Evolutionary conservation across 2,888 invertebrate species (phyloP), one percentile per base, ranked within the genome.

Genomic region (Troides oblongomaculatus): DNA sequence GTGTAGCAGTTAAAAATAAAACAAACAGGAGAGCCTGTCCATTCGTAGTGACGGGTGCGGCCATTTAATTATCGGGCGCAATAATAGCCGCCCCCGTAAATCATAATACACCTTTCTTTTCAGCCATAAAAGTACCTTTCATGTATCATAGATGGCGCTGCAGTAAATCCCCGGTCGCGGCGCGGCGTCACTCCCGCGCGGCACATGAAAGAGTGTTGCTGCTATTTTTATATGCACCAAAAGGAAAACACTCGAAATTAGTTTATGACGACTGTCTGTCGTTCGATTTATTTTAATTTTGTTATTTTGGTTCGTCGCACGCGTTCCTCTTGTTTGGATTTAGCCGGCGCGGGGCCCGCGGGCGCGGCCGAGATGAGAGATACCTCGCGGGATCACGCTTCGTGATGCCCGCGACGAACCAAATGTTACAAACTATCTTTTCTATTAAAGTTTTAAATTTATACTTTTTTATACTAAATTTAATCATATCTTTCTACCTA

Each of bases 211-310:
- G 92, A 90, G 86, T 90, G 90, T 89, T 86, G 89, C 81, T 81
- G 87, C 90, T 92, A 92, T 92, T 91, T 92, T 90, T 86, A 90
- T 87, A 80, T 81, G 80, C 81, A 86, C 87, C 89, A 91, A 92
- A 91, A 92, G 86, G 90, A 91, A 90, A 90, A 90, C 90, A 88
- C 84, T 91, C 90, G 90, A 92, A 92, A 92, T 92, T 91, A 90
- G 90, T 92, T 92, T 92, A 92, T 92, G 92, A 92, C 92, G 90
- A 87, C 89, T 91, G 92, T 88, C 90, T 89, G 90, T 89, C 89
- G 90, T 92, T 92, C 92, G 92, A 92, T 92, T 92, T 91, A 91
- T 92, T 91, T 92, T 90, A 89, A 91, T 90, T 91, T 87, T 88
- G 91, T 90, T 92, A 91, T 91, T 91, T 92, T 90, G 83, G 87